A percentile compares a stretch with the other conserved stretches of the same genome.
phyloP scores from a whole-genome alignment of 2,113 vertebrate genomes.

The Dasyurus viverrinus region DNA sequence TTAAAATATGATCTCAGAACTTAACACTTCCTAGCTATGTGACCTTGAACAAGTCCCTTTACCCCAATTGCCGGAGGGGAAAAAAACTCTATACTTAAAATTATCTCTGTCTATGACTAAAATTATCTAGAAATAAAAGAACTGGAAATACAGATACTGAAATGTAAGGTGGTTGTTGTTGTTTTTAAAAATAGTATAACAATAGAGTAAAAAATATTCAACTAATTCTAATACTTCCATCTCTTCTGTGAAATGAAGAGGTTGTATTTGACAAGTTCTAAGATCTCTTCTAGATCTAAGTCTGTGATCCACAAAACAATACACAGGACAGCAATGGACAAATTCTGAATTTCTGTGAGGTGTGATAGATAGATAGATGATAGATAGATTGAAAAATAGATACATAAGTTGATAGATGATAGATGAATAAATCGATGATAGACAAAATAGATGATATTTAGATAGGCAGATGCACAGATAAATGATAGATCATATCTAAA shows the following conservation, averaged over 20 bases:
- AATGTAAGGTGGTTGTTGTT: background rate
- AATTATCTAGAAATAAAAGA: background rate
- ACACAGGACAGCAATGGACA: background rate
- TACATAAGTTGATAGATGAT: too few species aligned
- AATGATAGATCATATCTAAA: background rate
- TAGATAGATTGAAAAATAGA: background rate
- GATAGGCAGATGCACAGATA: background rate
- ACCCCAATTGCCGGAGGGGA: too few species aligned
- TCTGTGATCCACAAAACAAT: background rate
- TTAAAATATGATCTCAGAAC: too few species aligned
- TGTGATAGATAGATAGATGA: too few species aligned
- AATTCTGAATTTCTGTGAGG: background rate
- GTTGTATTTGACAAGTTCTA: background rate
- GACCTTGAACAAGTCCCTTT: too few species aligned
- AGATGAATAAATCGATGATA: background rate
- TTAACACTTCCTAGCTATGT: too few species aligned
- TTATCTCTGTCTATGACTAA: slow-evolving; percentile 9
- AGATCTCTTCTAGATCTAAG: background rate
- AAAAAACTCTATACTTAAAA: slow-evolving; percentile 2
- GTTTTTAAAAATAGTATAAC: background rate
- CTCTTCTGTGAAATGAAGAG: background rate
- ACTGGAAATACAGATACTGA: slow-evolving; percentile 27
- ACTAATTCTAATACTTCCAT: background rate
- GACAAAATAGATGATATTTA: background rate
- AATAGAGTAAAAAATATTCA: background rate